Evolutionary conservation across 2,797 vertebrate species (phyloP).

Genomic region (Myotis daubentonii): DNA sequence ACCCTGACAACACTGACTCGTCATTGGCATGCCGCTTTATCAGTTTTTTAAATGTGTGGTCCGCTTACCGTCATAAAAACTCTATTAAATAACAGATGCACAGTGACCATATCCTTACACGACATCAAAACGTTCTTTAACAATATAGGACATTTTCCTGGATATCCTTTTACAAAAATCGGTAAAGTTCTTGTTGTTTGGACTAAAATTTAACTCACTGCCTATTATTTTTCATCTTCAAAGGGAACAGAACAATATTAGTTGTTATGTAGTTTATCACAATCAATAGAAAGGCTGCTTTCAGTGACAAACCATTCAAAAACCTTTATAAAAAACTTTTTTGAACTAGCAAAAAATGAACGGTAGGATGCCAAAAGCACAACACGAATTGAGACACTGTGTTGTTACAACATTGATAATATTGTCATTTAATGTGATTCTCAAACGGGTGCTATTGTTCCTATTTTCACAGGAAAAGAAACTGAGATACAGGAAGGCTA

Average conservation of each 20-base stretch:
- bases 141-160: not conserved
- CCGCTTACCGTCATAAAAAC: not conserved
- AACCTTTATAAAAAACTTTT: not conserved
- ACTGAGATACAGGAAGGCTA: not conserved
- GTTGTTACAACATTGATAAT: not conserved
- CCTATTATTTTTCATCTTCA: not conserved
- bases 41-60: not conserved
- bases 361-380: not conserved
- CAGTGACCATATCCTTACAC: not conserved
- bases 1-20: not conserved
- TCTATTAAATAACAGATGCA: not conserved
- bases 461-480: not conserved
- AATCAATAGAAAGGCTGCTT: not conserved
- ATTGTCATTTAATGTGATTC: not conserved
- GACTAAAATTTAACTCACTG: not conserved
- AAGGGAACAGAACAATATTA: not conserved
- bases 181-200: not conserved
- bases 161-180: not conserved
- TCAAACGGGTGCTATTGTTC: not conserved
- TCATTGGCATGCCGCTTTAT: not conserved
- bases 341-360: not conserved
- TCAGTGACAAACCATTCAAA: not conserved
- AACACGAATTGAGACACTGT: not conserved
- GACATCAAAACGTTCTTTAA: not conserved
- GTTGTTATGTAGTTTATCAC: not conserved